Evolutionary conservation across 37 sponge, comb jelly and placozoan genomes (phyloP).

Genomic region (Dysidea cf. avara): DNA sequence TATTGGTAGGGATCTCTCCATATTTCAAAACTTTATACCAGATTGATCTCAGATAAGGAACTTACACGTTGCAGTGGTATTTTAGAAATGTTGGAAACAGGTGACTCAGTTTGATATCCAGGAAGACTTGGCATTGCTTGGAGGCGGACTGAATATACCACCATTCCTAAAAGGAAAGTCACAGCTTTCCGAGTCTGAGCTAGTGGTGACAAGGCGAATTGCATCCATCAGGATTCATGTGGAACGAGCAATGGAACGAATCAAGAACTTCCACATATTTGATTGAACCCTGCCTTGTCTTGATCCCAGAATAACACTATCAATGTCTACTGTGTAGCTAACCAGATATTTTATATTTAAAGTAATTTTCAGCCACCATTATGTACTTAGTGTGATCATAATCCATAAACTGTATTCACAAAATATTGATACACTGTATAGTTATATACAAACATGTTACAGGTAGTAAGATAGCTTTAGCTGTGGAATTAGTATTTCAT

Average conservation of each 20-base stretch:
- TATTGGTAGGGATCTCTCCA: constrained; percentile 44
- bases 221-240: constrained; percentile 59
- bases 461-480: constrained; percentile 28
- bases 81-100: constrained; percentile 33
- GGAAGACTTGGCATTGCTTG: constrained; percentile 39
- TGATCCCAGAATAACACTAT: no score
- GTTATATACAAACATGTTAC: no score
- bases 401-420: no score
- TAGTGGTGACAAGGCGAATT: constrained; percentile 45
- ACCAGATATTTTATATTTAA: constrained; percentile 45
- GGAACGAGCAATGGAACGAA: no score
- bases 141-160: constrained; percentile 53
- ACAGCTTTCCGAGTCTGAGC: constrained; percentile 29
- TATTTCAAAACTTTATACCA: no score
- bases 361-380: no score
- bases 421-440: no score
- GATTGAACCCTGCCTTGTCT: constrained; percentile 38
- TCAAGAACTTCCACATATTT: no score
- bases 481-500: constrained; percentile 27
- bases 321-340: no score
- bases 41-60: constrained; percentile 54
- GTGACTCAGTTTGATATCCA: constrained; percentile 57
- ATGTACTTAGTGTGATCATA: no score
- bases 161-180: constrained; percentile 49
- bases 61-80: constrained; percentile 36